These are phyloP conservation scores for Euphydryas editha DNA, from an alignment of 2,888 invertebrate species.

Conservation along the genomic window DNA sequence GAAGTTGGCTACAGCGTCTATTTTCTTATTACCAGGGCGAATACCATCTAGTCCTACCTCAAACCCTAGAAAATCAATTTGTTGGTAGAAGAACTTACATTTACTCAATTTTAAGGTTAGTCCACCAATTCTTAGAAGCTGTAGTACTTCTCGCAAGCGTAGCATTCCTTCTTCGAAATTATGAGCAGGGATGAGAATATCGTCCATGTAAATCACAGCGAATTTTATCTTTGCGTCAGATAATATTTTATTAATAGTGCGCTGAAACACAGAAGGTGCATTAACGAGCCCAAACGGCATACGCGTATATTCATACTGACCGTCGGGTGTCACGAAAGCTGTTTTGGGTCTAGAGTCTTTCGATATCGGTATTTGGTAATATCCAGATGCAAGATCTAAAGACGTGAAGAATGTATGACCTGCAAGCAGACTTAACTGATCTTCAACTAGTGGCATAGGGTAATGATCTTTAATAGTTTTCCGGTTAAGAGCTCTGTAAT, in stretches of 20 bases:
- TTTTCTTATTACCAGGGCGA: neutral
- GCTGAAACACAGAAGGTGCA: conserved; percentile 3
- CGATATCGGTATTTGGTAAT: neutral
- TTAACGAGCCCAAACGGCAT: conserved; percentile 5
- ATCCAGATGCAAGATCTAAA: neutral
- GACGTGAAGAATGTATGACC: neutral
- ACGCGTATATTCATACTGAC: neutral
- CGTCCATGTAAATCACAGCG: neutral
- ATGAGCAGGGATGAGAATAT: neutral
- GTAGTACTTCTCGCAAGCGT: neutral
- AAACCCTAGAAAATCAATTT: conserved; percentile 20
- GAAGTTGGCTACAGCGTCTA: neutral
- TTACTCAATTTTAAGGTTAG: too few relatives aligned
- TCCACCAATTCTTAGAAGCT: too few relatives aligned
- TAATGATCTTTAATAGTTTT: neutral
- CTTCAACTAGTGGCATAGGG: neutral
- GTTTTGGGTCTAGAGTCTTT: neutral
- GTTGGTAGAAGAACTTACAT: conserved; percentile 11
- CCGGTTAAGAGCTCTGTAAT: neutral
- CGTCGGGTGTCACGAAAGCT: neutral
- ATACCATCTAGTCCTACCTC: conserved; percentile 8
- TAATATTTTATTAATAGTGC: neutral
- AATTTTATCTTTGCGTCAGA: neutral
- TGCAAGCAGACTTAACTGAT: neutral
- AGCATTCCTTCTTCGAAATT: conserved; percentile 1